Conservation (phyloP, 1,140 invertebrate genomes). For the Brachionus koreanus region DNA sequence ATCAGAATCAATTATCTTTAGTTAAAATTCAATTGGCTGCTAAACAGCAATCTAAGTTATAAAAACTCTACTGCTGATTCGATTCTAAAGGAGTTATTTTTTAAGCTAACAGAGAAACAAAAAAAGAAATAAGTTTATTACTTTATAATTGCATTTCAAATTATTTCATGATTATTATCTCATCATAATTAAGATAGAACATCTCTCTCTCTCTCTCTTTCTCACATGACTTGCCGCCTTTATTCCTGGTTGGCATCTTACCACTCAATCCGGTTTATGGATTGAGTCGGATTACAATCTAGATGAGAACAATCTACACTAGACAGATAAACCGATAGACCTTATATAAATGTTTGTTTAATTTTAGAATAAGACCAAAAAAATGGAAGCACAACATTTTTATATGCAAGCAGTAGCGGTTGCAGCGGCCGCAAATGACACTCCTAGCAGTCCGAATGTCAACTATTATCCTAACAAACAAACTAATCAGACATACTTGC, state of each 20-base stretch:
- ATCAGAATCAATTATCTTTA: not conserved
- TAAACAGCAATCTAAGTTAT: not conserved
- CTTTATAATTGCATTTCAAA: constrained; percentile 35
- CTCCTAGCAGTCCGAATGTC: not conserved
- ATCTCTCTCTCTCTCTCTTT: no score
- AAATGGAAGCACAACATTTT: constrained; percentile 41
- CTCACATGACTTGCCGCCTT: constrained; percentile 4
- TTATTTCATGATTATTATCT: constrained; percentile 41
- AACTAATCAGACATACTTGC: not conserved
- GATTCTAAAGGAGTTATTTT: not conserved
- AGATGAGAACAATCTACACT: not conserved
- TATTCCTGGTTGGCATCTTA: not conserved
- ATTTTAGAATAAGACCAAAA: not conserved
- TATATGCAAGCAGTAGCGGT: constrained; percentile 35
- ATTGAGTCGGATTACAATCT: not conserved
- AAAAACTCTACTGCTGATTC: not conserved
- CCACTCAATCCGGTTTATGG: constrained; percentile 17
- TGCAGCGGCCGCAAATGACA: not conserved
- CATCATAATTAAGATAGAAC: constrained; percentile 35
- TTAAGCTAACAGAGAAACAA: not conserved
- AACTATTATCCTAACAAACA: not conserved
- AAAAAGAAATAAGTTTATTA: not conserved
- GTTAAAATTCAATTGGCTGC: not conserved
- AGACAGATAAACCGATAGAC: not conserved
- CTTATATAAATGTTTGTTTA: not conserved